Conservation (phyloP, 2,888 invertebrate genomes). For the Malachius bipustulatus region DNA sequence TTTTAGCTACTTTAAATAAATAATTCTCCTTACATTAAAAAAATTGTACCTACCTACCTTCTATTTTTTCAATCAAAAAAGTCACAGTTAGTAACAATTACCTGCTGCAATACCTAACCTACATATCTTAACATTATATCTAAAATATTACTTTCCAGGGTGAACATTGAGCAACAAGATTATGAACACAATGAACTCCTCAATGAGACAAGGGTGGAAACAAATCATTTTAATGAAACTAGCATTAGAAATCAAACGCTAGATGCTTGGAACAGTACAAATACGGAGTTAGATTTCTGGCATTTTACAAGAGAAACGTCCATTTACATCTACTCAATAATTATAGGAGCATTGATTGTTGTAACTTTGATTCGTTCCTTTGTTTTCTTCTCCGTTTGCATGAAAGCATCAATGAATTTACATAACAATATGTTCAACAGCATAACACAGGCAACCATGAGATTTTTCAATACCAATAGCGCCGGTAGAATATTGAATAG, state of each 20-base stretch:
- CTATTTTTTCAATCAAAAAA: too few relatives aligned
- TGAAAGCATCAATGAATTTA: constrained; percentile 42
- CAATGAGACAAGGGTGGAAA: too few relatives aligned
- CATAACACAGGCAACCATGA: constrained; percentile 49
- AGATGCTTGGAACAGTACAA: too few relatives aligned
- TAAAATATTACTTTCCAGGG: too few relatives aligned
- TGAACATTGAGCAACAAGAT: constrained; percentile 22
- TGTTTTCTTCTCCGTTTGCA: constrained; percentile 43
- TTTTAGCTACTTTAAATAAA: too few relatives aligned
- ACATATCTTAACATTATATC: too few relatives aligned
- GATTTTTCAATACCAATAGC: constrained; percentile 58
- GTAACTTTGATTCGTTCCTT: constrained; percentile 38
- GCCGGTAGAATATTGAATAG: constrained; percentile 51
- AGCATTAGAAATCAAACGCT: too few relatives aligned
- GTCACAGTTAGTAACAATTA: constrained; percentile 1
- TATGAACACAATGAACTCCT: constrained; percentile 8
- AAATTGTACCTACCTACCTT: too few relatives aligned
- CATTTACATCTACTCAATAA: constrained; percentile 32
- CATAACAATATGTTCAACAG: constrained; percentile 42
- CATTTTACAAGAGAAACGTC: constrained; percentile 30
- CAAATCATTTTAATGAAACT: too few relatives aligned
- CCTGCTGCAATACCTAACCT: neutral
- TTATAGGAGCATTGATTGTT: constrained; percentile 36
- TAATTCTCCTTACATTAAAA: too few relatives aligned
- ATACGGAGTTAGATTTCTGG: constrained; percentile 22